Conservation (phyloP, 2,888 invertebrate genomes). For the Shargacucullia verbasci region DNA sequence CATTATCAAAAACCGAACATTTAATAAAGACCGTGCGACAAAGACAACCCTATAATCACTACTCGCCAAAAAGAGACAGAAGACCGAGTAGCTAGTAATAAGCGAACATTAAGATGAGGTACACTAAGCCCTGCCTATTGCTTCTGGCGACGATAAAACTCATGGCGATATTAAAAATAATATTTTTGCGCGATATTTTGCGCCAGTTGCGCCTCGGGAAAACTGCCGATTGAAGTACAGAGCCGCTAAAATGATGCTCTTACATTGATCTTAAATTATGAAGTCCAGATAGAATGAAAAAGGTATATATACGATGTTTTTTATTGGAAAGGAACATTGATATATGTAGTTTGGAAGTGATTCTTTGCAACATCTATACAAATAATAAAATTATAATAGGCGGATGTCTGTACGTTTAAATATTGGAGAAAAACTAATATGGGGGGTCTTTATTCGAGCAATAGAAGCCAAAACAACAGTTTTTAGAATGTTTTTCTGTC, state of each 20-base stretch:
- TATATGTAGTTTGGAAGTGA: no score
- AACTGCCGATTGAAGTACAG: conserved; percentile 56
- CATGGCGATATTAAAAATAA: conserved; percentile 65
- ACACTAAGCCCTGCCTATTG: conserved; percentile 61
- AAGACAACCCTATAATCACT: conserved; percentile 8
- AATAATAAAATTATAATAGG: no score
- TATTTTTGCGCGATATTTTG: conserved; percentile 59
- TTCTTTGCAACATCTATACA: no score
- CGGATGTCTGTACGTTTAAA: no score
- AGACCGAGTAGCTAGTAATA: conserved; percentile 56
- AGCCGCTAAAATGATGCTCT: conserved; percentile 47
- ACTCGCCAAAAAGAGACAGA: conserved; percentile 18
- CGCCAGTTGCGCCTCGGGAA: conserved; percentile 66
- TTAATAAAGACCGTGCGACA: conserved; percentile 31
- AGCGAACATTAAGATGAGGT: conserved; percentile 60
- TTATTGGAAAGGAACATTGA: no score
- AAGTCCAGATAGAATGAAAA: not conserved
- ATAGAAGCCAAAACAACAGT: no score
- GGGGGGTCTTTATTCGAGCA: no score
- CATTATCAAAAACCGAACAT: conserved; percentile 40
- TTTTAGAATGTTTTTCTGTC: no score
- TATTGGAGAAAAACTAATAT: no score
- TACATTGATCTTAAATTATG: conserved; percentile 13
- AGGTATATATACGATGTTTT: not conserved
- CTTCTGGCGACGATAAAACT: conserved; percentile 69